Evolutionary conservation across 53 echinoderm and acorn worm genomes (phyloP).

Genomic region (Holothuria scabra): DNA sequence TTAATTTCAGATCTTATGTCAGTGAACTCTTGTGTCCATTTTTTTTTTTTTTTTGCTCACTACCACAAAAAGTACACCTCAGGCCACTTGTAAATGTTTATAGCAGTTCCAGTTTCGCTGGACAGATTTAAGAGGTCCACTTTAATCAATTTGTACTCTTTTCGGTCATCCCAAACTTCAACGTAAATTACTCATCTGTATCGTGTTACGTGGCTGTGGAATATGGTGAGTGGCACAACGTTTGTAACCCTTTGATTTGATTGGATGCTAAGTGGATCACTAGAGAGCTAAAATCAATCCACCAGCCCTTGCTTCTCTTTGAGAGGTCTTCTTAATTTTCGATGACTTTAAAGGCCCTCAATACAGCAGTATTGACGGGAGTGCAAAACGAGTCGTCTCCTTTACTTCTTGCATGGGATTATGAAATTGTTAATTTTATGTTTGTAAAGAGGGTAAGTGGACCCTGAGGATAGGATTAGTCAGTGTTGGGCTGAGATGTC

Average conservation of each 20-base stretch:
- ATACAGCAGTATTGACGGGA: neutral
- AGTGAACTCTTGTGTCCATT: neutral
- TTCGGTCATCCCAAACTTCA: slow-evolving; percentile 18
- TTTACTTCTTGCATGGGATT: neutral
- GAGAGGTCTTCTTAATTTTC: slow-evolving; percentile 15
- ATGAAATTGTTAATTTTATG: slow-evolving; percentile 42
- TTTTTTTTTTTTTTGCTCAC: neutral
- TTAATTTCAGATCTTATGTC: neutral
- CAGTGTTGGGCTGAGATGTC: slow-evolving; percentile 13
- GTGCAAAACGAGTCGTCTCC: slow-evolving; percentile 21
- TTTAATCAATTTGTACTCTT: slow-evolving; percentile 24
- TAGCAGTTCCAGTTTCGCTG: neutral
- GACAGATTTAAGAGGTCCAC: slow-evolving; percentile 18
- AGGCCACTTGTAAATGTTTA: slow-evolving; percentile 31
- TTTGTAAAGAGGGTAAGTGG: slow-evolving; percentile 35
- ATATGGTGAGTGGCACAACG: slow-evolving; percentile 13
- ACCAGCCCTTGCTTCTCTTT: slow-evolving; percentile 3
- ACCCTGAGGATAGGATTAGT: slow-evolving; percentile 32
- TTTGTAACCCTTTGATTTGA: slow-evolving; percentile 17
- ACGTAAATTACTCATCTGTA: slow-evolving; percentile 33
- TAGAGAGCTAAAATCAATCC: slow-evolving; percentile 36
- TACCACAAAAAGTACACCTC: neutral
- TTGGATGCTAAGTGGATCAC: slow-evolving; percentile 40
- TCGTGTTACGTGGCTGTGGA: slow-evolving; percentile 29
- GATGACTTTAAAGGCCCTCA: neutral